These are phyloP conservation scores for Coendou prehensilis DNA, from an alignment of 2,797 vertebrate species.

Conservation along the genomic window DNA sequence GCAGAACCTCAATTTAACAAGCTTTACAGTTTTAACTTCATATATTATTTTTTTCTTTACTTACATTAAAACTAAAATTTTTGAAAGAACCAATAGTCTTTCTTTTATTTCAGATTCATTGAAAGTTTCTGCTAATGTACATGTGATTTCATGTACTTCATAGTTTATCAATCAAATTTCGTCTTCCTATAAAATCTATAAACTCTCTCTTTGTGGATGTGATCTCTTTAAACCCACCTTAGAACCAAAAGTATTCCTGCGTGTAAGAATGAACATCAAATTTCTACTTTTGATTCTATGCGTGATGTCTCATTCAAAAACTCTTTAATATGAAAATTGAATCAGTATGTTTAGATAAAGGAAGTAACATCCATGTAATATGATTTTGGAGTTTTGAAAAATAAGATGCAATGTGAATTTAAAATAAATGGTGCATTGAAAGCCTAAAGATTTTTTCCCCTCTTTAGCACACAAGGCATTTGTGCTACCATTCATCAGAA, in stretches of 20 bases:
- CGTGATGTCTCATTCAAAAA: conserved; percentile 33
- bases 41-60: neutral
- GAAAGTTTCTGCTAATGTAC: neutral
- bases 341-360: conserved; percentile 65
- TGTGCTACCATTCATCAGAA: neutral
- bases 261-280: conserved; percentile 31
- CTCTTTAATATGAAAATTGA: conserved; percentile 72
- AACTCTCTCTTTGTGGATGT: neutral
- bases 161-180: conserved; percentile 31
- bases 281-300: conserved; percentile 39
- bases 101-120: neutral
- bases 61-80: conserved; percentile 56
- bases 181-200: conserved; percentile 43
- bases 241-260: neutral
- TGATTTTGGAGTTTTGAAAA: conserved; percentile 65
- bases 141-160: neutral
- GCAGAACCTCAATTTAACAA: neutral
- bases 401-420: conserved; percentile 67
- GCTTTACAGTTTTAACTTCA: neutral
- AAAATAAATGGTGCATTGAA: neutral
- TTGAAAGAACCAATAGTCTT: neutral
- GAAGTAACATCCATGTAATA: conserved; percentile 8
- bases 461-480: neutral
- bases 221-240: conserved; percentile 1
- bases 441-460: neutral